A percentile compares a stretch with the other conserved stretches of the same genome.
Evolutionary conservation across 2,888 invertebrate genomes (phyloP).

Genomic region (Pristionchus japonicus): DNA sequence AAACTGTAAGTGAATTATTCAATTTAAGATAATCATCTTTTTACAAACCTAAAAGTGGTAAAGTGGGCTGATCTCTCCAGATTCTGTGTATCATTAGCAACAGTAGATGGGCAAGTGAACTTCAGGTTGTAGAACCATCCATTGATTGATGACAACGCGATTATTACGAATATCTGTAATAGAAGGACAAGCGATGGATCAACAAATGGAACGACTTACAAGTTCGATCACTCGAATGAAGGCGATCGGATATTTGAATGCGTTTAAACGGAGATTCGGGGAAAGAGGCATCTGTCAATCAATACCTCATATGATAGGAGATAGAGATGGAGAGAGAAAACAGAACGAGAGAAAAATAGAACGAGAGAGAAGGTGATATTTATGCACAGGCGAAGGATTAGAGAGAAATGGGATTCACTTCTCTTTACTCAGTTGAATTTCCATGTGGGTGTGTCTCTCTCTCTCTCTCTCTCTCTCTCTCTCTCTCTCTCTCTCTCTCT

Average conservation of each 20-base stretch:
- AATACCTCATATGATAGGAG: not conserved
- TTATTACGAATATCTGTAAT: slow-evolving; percentile 66
- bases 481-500: not conserved
- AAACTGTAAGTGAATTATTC: not conserved
- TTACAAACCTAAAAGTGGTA: not conserved
- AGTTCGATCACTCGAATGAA: slow-evolving; percentile 70
- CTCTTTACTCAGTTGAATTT: too few species aligned
- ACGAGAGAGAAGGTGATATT: not conserved
- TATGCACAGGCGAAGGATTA: too few species aligned
- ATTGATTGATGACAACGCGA: slow-evolving; percentile 68
- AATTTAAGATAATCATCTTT: not conserved
- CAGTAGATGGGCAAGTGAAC: slow-evolving; percentile 54
- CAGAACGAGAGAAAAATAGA: too few species aligned
- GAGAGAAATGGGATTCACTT: too few species aligned
- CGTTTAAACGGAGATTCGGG: slow-evolving; percentile 42
- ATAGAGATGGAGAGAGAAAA: not conserved
- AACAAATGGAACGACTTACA: too few species aligned
- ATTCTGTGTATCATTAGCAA: not conserved
- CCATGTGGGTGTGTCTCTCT: too few species aligned
- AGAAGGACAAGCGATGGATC: not conserved
- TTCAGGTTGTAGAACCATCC: slow-evolving; percentile 64
- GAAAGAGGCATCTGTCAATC: slow-evolving; percentile 37
- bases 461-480: not conserved
- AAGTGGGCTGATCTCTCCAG: not conserved
- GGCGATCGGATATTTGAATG: slow-evolving; percentile 73